Base-by-base conservation (phyloP, 2,113 vertebrate genomes). In the Pimephales promelas region DNA sequence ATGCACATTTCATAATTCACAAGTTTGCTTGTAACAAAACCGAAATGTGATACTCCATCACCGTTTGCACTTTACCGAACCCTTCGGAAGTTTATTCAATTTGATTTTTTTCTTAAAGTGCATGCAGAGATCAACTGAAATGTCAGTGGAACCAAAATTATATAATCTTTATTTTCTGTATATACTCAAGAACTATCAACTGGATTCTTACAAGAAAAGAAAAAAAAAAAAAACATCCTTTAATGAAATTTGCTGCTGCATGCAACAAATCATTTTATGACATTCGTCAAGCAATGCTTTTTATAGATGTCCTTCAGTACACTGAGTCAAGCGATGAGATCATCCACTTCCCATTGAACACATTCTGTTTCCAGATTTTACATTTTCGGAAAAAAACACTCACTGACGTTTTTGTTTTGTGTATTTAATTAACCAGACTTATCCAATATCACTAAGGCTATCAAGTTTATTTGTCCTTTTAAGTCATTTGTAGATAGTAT, bases 281-380 rank as follows among this genome's bases (percentile, higher is more conserved):
- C 79, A 47, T 91, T 91, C 90, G 89, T 88, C 83, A 81, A 24
- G 40, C 34, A 31, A 87, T 90, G 90, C 47, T 45, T 90, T 91
- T 92, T 89, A 92, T 89, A 89, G 90, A 92, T 90, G 90, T 90
- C 87, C 88, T 92, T 94, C 89, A 91, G 76, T 90, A 90, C 89
- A 88, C 90, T 54, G 52, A 90, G 89, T 88, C 85, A 84, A 87
- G 87, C 88, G 91, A 92, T 91, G 88, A 90, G 91, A 92, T 92
- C 89, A 90, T 88, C 85, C 84, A 89, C 88, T 90, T 89, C 82
- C 89, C 82, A 28, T 9, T 8, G 34, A 75, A 10, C 22, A 34
- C 31, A 20, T 62, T 36, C 1, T 54, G 87, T 75, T 70, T 68
- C 62, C 82, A 31, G 83, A 71, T 66, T 82, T 83, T 13, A 61